Percentiles rank a stretch among this genome's conserved stretches.
phyloP scores from a whole-genome alignment of 2,797 vertebrate genomes.

The Epinephelus coioides region DNA sequence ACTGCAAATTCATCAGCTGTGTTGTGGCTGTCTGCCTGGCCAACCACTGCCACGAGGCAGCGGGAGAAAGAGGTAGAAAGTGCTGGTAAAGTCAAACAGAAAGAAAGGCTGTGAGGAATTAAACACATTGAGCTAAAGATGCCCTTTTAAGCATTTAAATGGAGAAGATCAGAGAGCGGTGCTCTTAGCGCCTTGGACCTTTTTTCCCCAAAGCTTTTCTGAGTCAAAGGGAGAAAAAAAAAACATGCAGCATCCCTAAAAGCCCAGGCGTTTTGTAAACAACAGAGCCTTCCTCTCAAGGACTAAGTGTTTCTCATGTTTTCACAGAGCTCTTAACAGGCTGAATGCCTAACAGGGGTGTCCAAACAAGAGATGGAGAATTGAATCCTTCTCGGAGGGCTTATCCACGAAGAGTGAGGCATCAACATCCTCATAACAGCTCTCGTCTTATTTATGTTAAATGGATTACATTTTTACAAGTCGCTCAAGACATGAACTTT shows the following conservation, averaged over 20 bases:
- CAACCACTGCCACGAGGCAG: conserved; percentile 6
- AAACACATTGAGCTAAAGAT: conserved; percentile 61
- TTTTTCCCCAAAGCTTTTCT: conserved; percentile 54
- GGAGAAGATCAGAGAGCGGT: conserved; percentile 59
- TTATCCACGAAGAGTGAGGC: conserved; percentile 50
- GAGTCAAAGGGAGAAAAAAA: conserved; percentile 45
- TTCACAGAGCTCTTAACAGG: conserved; percentile 71
- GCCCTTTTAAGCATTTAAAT: conserved; percentile 67
- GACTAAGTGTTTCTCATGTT: conserved; percentile 75
- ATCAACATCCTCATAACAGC: conserved; percentile 17
- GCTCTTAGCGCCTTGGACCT: conserved; percentile 49
- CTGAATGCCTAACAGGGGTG: conserved; percentile 60
- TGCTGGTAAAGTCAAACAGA: conserved; percentile 40
- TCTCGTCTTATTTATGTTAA: conserved; percentile 43
- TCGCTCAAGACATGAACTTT: conserved; percentile 36
- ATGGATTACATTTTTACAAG: conserved; percentile 42
- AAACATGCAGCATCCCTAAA: conserved; percentile 58
- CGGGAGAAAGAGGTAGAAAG: conserved; percentile 20
- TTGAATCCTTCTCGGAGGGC: conserved; percentile 49
- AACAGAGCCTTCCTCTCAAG: conserved; percentile 64
- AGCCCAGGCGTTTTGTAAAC: conserved; percentile 72
- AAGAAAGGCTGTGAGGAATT: conserved; percentile 60
- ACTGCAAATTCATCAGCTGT: conserved; percentile 53
- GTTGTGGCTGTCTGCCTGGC: conserved; percentile 22
- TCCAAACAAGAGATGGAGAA: conserved; percentile 55